Evolutionary conservation across 2,888 invertebrate species (phyloP), one percentile per base, ranked within the genome.

Genomic region (Linnaemya vulpina): DNA sequence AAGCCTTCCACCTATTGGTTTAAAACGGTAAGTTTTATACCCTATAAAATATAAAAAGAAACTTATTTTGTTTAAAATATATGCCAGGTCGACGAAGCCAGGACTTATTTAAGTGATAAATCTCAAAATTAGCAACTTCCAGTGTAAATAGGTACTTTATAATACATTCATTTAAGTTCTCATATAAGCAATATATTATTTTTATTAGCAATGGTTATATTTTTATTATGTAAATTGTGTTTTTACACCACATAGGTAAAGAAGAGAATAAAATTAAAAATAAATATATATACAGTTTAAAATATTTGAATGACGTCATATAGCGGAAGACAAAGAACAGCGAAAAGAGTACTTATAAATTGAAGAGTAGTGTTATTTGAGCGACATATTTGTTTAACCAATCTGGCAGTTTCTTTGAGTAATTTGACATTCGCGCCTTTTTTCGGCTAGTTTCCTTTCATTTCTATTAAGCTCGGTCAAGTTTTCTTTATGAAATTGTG

Each of bases 1-100:
- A 95, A 92, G 89, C 95, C 95, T n/a, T 93, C 95, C 83, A 94
- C 96, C 0, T 95, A 94, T 89, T 98, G 97, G 97, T 98, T 97
- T 93, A 95, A 95, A 84, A 94, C 95, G 84, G 97, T 97, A 93
- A 93, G 95, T 68, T 30, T 40, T 60, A 60, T 73, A 53, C 25
- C 2, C 13, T 25, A 3, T 15, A 22, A 15, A 25, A 25, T 13
- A 15, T 55, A 0, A 15, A 40, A 58, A 35, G 15, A n/a, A 20
- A 40, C 4, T 53, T 51, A 20, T 40, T 17, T 60, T 55, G 10
- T 17, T 2, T 13, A 40, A 5, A 30, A 22, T 63, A 1, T 65
- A 73, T 74, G n/a, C 17, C 30, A 85, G 85, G 82, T 79, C 8
- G 65, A 75, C 7, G 85, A 85, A 1, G 85, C 82, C 22, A 71